Percentiles rank a stretch among this genome's conserved stretches.
These are phyloP conservation scores for Catagonus wagneri DNA, from an alignment of 2,113 vertebrate genomes.

Conservation along the genomic window DNA sequence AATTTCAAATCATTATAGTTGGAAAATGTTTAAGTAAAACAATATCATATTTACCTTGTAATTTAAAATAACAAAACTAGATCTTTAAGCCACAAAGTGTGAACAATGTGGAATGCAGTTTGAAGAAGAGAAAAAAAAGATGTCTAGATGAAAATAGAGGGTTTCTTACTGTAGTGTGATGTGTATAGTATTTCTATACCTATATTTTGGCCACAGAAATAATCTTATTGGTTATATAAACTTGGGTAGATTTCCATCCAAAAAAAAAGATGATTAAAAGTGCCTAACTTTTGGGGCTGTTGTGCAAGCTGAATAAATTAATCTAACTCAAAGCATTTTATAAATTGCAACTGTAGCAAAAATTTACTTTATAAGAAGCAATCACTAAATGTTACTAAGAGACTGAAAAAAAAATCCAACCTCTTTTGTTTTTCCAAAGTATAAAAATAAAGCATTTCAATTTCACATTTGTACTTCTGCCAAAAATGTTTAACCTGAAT, in stretches of 20 bases:
- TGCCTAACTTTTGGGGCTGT: background rate
- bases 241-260: slow-evolving; percentile 1
- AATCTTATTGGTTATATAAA: slow-evolving; percentile 6
- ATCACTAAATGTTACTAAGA: background rate
- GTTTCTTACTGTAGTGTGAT: background rate
- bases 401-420: background rate
- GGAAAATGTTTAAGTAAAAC: slow-evolving; percentile 51
- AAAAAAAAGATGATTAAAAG: slow-evolving; percentile 36
- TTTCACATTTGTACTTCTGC: no score
- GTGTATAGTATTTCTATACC: background rate
- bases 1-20: slow-evolving; percentile 40
- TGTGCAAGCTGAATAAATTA: background rate
- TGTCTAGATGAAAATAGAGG: background rate
- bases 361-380: background rate
- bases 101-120: background rate
- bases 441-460: background rate
- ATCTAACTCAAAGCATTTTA: background rate
- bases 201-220: slow-evolving; percentile 44
- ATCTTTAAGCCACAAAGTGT: background rate
- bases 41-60: background rate
- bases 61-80: background rate
- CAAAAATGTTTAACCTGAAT: background rate
- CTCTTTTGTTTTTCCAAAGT: background rate
- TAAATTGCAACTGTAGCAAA: background rate
- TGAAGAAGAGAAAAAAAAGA: background rate